Evolutionary conservation across 2,888 invertebrate species (phyloP), one percentile per base, ranked within the genome.

Genomic region (Podabrus alpinus): DNA sequence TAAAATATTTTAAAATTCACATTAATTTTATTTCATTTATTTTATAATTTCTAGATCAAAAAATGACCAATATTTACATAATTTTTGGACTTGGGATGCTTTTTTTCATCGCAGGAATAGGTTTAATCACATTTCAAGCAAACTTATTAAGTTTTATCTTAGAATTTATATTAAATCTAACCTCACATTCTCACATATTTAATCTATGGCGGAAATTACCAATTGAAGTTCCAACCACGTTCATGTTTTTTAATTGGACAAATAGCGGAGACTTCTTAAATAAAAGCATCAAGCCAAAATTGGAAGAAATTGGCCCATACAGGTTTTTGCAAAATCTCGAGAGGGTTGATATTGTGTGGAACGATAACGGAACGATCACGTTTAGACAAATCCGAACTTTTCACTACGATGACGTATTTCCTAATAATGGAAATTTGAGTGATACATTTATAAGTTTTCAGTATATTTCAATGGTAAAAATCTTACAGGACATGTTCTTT

Each of bases 371-470:
- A 61, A 94, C 96, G 0, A 91, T 96, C 15, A 91, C 92, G 11
- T 97, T 93, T 86, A 88, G 90, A 15, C 92, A 92, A 61, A 88
- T 89, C 68, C 90, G 92, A 79, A 89, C 88, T 74, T 97, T 93
- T 91, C 89, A 89, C 83, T 96, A 94, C 82, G 92, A 93, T 79
- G 89, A 89, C 2, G 89, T 90, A 13, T 87, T 87, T 21, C 21
- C 21, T 80, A 94, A 94, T 82, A 91, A 90, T 69, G 94, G 94
- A 0, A 89, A 89, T n/a, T 87, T 95, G 10, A 86, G 89, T n/a
- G 95, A 95, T 83, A 88, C 89, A 60, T 89, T 96, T 74, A 92
- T 92, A 0, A 93, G 93, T 0, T 86, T 96, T 1, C 95, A 97
- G 86, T 91, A 93, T 2, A 91, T 95, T 9, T 92, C 94, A 69